Evolutionary conservation across 2,113 vertebrate species (phyloP).

Genomic region (Campylorhamphus procurvoides): DNA sequence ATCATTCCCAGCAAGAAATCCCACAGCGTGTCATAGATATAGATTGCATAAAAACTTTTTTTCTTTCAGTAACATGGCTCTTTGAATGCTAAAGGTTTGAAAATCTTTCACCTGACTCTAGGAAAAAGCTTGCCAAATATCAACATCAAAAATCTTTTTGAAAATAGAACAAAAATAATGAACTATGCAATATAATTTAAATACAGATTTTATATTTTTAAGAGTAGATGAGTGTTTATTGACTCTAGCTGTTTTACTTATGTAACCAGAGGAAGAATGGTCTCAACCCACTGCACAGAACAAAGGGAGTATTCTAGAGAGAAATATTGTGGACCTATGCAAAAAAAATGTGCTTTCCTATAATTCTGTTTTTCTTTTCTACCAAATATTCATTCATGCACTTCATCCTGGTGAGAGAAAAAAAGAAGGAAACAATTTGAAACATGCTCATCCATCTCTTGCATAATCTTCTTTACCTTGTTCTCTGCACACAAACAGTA

Average conservation of each 20-base stretch:
- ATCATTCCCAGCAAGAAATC: background rate
- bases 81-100: background rate
- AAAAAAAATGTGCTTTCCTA: background rate
- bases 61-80: background rate
- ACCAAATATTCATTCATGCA: slow-evolving; percentile 9
- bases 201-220: background rate
- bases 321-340: background rate
- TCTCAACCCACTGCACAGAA: background rate
- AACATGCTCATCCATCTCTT: background rate
- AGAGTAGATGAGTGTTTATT: background rate
- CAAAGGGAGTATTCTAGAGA: background rate
- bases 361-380: background rate
- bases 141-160: background rate
- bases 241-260: background rate
- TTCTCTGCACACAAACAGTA: background rate
- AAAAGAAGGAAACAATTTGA: background rate
- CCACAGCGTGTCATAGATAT: background rate
- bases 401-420: background rate
- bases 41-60: background rate
- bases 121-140: background rate
- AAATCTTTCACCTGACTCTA: background rate
- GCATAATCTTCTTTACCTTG: background rate
- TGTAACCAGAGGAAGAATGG: background rate
- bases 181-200: background rate
- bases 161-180: background rate